Percentiles rank a stretch among this genome's conserved stretches.
Evolutionary conservation across 2,888 invertebrate species (phyloP).

Genomic region (Heliconius cydno): DNA sequence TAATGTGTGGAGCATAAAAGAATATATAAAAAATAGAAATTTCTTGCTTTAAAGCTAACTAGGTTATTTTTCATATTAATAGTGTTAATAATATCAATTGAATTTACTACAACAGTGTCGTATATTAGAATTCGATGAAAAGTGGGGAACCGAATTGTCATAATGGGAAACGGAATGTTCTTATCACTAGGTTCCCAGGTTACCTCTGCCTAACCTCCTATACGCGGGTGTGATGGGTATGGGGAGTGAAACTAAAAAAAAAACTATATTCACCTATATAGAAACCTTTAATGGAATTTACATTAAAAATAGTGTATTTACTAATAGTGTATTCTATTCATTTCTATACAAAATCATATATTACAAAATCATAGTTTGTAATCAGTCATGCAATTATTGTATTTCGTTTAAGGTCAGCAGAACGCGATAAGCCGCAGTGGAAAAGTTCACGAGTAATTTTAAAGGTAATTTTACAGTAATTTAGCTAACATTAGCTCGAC

Average conservation of each 20-base stretch:
- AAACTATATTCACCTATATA: background rate
- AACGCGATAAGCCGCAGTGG: slow-evolving; percentile 33
- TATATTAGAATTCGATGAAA: too few species aligned
- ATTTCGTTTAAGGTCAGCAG: slow-evolving; percentile 36
- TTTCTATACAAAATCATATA: background rate
- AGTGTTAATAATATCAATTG: too few species aligned
- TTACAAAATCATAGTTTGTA: background rate
- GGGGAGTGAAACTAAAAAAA: too few species aligned
- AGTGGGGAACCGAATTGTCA: too few species aligned
- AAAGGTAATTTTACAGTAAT: slow-evolving; percentile 37
- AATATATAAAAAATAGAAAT: background rate
- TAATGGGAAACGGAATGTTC: too few species aligned
- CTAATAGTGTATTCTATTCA: too few species aligned
- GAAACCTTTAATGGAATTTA: background rate
- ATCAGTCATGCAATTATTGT: slow-evolving; percentile 15
- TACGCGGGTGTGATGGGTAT: too few species aligned
- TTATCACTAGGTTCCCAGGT: background rate
- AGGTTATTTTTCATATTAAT: background rate
- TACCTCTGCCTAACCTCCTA: background rate
- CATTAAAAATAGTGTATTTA: background rate
- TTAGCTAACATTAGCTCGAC: slow-evolving; percentile 32
- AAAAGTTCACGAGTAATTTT: slow-evolving; percentile 30
- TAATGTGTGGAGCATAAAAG: background rate
- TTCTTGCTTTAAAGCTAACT: background rate
- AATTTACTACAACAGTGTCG: too few species aligned